Evolutionary conservation across 2,888 invertebrate species (phyloP), one percentile per base, ranked within the genome.

Genomic region (Itoplectis maculator): DNA sequence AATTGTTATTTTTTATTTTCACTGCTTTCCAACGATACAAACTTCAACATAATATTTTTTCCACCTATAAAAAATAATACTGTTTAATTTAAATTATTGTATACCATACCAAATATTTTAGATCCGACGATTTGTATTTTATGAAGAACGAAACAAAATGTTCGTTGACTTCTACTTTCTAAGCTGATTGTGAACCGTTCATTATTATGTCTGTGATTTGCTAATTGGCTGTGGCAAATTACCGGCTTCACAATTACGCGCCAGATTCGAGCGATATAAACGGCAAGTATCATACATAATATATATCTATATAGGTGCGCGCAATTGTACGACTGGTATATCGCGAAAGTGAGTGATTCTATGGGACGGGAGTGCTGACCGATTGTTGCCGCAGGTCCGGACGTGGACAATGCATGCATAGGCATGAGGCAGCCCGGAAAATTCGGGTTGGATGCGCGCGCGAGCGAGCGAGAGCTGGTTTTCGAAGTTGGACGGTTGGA

Each of bases 201-300:
- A 68, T 56, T 29, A 47, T 56, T 49, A 51, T n/a, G n/a, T 70
- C 23, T 20, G 42, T 42, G 70, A 66, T 61, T 70, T 35, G 11
- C 45, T 51, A 72, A 70, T 51, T 23, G 42, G 8, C 9, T 40
- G 29, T 35, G 29, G 18, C 20, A 29, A 70, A 82, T 70, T 37
- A n/a, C 45, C 37, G 42, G 37, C 54, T 75, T 66, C 66, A 70
- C 59, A 75, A 82, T 79, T 75, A 61, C 65, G n/a, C 65, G 59
- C 40, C 51, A 59, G 70, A 66, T 79, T 63, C 49, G 59, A 54
- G 23, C 8, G 42, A 65, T 49, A 66, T n/a, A 49, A 65, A 49
- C 69, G 5, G 3, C 29, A 29, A 2, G 29, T 3, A 5, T 29
- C 29, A 5, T 5, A 2, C 29, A 29, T 29, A 29, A n/a, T n/a